These are phyloP conservation scores for Umimayanthus chanpuru DNA, from an alignment of 92 coral and sea anemone genomes.

Conservation along the genomic window DNA sequence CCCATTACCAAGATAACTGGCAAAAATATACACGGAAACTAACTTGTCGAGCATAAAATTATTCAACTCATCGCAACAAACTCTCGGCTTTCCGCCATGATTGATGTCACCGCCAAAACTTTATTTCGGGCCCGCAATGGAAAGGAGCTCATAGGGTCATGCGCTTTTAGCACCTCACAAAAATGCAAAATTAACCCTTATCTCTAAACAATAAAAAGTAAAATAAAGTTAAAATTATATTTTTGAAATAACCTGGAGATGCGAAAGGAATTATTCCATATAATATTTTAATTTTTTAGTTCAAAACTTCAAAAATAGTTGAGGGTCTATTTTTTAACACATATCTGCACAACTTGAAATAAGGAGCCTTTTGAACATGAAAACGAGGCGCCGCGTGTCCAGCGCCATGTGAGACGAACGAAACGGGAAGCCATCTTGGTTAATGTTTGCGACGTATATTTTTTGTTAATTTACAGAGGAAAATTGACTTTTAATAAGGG, in stretches of 20 bases:
- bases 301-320: not conserved
- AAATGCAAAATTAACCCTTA: no score
- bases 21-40: not conserved
- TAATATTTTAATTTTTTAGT: not conserved
- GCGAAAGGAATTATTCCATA: no score
- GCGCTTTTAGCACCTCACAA: not conserved
- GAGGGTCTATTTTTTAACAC: not conserved
- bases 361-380: slow-evolving; percentile 7
- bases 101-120: slow-evolving; percentile 1
- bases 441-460: not conserved
- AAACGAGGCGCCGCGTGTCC: slow-evolving; percentile 41
- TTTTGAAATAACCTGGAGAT: no score
- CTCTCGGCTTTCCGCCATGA: not conserved
- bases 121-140: not conserved
- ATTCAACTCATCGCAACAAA: not conserved
- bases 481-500: not conserved
- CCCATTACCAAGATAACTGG: slow-evolving; percentile 25
- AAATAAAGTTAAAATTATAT: not conserved
- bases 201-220: not conserved
- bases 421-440: slow-evolving; percentile 14
- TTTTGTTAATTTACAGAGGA: not conserved
- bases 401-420: slow-evolving; percentile 5
- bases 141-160: not conserved
- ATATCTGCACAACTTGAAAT: not conserved
- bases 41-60: slow-evolving; percentile 31